phyloP scores from a whole-genome alignment of 1,140 invertebrate genomes.

The Pantala flavescens region DNA sequence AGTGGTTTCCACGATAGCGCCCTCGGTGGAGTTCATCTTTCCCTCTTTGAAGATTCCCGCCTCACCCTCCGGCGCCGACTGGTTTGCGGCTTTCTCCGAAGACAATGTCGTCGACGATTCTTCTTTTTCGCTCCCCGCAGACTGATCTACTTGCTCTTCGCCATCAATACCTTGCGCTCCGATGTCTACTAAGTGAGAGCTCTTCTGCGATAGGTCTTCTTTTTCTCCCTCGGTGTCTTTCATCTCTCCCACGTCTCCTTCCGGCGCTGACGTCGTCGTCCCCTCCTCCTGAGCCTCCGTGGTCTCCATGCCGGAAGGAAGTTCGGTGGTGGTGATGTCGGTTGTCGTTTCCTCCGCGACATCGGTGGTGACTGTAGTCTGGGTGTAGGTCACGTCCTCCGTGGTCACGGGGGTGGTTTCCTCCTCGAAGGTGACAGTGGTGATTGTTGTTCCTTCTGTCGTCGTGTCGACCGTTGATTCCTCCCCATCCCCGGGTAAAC shows the following conservation, averaged over 20 bases:
- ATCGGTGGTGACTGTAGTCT: no score
- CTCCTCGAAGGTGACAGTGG: no score
- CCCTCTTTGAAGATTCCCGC: no score
- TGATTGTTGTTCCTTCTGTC: no score
- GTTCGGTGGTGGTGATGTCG: no score
- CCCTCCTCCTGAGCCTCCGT: conserved; percentile 20
- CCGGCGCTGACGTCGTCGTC: not conserved
- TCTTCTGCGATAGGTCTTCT: not conserved
- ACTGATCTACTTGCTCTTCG: conserved; percentile 21
- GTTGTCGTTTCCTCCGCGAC: no score
- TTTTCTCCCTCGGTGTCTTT: not conserved
- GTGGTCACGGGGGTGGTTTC: no score
- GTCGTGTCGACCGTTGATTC: not conserved
- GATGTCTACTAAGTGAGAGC: not conserved
- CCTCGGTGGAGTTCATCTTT: not conserved
- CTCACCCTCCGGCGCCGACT: no score
- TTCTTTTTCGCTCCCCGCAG: no score
- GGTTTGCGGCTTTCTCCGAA: no score
- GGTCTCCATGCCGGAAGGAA: not conserved
- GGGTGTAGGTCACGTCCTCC: no score
- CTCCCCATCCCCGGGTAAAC: not conserved
- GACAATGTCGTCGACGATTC: no score
- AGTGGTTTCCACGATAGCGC: conserved; percentile 31
- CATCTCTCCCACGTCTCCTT: not conserved
- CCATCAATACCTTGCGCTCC: not conserved